Conservation (phyloP, 2,113 vertebrate genomes). For the Picathartes gymnocephalus region DNA sequence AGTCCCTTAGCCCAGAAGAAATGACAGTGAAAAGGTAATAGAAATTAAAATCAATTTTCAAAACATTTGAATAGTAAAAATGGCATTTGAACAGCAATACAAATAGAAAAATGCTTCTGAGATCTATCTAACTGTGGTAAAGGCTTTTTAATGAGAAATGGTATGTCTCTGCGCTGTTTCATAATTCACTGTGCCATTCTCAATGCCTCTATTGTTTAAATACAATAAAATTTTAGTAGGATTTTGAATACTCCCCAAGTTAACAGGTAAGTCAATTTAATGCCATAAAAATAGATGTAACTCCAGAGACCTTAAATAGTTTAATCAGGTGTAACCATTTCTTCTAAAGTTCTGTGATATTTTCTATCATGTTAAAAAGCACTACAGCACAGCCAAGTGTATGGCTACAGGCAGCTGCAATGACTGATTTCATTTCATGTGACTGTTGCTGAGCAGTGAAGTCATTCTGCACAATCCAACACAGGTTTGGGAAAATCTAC, state of each 20-base stretch:
- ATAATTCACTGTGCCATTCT: constrained; percentile 63
- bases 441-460: constrained; percentile 23
- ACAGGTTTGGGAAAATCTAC: not conserved
- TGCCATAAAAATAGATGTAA: constrained; percentile 61
- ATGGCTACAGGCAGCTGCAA: constrained; percentile 50
- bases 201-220: constrained; percentile 61
- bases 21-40: constrained; percentile 63
- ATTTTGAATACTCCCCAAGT: constrained; percentile 65
- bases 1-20: constrained; percentile 11
- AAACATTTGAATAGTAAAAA: constrained; percentile 69
- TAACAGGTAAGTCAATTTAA: constrained; percentile 73
- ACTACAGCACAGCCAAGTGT: constrained; percentile 14
- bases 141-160: constrained; percentile 71
- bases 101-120: constrained; percentile 73
- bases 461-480: not conserved
- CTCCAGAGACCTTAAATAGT: constrained; percentile 68
- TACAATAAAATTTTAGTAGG: constrained; percentile 70
- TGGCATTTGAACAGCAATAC: constrained; percentile 61
- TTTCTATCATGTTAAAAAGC: constrained; percentile 45
- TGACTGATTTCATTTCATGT: constrained; percentile 33
- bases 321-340: constrained; percentile 69
- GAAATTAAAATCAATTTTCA: constrained; percentile 71
- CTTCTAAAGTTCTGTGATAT: constrained; percentile 60
- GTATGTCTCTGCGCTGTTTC: constrained; percentile 44
- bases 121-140: constrained; percentile 74